Percentiles rank a stretch among this genome's conserved stretches.
Conservation (phyloP, 2,888 invertebrate genomes). For the Herminia tarsipennalis region DNA sequence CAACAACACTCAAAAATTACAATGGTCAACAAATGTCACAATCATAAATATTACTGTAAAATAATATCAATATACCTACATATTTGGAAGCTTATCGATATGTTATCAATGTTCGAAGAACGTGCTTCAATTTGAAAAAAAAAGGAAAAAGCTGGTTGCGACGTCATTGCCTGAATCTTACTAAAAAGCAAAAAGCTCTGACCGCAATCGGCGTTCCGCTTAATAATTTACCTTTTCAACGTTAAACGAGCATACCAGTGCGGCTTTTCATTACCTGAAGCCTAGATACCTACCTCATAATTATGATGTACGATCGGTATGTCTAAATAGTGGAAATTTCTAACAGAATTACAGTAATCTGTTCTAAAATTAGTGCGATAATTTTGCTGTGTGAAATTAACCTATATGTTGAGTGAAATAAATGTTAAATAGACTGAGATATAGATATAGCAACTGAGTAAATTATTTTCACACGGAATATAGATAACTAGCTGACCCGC, state of each 20-base stretch:
- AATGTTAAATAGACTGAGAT: neutral
- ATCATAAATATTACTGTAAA: neutral
- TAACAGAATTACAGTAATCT: neutral
- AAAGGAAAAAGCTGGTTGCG: constrained; percentile 1
- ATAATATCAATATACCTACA: neutral
- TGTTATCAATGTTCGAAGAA: neutral
- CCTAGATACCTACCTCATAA: neutral
- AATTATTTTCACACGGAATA: neutral
- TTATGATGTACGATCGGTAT: neutral
- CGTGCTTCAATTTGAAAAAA: constrained; percentile 7
- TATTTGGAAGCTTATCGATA: no score
- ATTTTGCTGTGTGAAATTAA: neutral
- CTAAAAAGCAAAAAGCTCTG: constrained; percentile 21
- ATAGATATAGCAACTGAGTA: neutral
- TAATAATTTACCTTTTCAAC: constrained; percentile 20
- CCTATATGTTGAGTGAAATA: neutral
- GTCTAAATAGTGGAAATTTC: neutral
- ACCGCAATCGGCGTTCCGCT: constrained; percentile 12
- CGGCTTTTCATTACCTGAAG: constrained; percentile 9
- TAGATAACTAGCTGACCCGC: no score
- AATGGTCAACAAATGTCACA: constrained; percentile 8
- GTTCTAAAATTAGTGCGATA: neutral
- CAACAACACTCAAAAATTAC: constrained; percentile 37
- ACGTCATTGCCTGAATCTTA: neutral
- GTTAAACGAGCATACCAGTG: constrained; percentile 13